Evolutionary conservation across 2,888 invertebrate genomes (phyloP).

Genomic region (Tupiocoris notatus): DNA sequence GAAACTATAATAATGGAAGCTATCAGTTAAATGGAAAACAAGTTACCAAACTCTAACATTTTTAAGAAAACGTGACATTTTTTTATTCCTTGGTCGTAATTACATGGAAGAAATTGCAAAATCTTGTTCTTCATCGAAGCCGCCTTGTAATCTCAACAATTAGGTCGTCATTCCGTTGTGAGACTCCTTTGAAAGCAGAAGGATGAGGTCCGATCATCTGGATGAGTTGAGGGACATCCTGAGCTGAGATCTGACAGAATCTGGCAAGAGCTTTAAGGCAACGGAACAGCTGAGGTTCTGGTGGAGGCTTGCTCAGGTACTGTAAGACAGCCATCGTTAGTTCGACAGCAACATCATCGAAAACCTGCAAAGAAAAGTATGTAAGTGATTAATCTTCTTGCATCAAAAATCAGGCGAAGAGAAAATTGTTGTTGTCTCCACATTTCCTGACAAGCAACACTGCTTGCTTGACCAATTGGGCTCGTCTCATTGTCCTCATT

Average conservation of each 20-base stretch:
- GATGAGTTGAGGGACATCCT: slow-evolving; percentile 83
- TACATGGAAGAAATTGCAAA: too few relatives aligned
- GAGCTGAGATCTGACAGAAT: slow-evolving; percentile 71
- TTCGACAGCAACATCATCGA: slow-evolving; percentile 91
- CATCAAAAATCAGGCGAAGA: too few relatives aligned
- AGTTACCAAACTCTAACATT: neutral
- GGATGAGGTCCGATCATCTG: slow-evolving; percentile 90
- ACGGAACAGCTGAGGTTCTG: slow-evolving; percentile 76
- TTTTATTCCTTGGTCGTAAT: too few relatives aligned
- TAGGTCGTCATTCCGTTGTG: slow-evolving; percentile 75
- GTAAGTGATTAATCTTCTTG: too few relatives aligned
- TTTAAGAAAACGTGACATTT: neutral
- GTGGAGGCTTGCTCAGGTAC: slow-evolving; percentile 75
- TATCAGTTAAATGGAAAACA: neutral
- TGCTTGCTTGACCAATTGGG: too few relatives aligned
- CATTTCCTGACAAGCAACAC: too few relatives aligned
- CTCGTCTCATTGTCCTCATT: too few relatives aligned
- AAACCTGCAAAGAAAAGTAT: slow-evolving; percentile 80
- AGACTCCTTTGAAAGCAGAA: slow-evolving; percentile 74
- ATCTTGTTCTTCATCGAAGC: slow-evolving; percentile 41
- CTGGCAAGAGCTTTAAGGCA: slow-evolving; percentile 74
- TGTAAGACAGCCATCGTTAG: slow-evolving; percentile 87
- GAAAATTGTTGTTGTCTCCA: too few relatives aligned
- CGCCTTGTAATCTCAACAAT: slow-evolving; percentile 69
- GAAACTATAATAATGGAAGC: neutral